phyloP scores from a whole-genome alignment of 2,888 invertebrate genomes.

The Agrenia bidenticulata region DNA sequence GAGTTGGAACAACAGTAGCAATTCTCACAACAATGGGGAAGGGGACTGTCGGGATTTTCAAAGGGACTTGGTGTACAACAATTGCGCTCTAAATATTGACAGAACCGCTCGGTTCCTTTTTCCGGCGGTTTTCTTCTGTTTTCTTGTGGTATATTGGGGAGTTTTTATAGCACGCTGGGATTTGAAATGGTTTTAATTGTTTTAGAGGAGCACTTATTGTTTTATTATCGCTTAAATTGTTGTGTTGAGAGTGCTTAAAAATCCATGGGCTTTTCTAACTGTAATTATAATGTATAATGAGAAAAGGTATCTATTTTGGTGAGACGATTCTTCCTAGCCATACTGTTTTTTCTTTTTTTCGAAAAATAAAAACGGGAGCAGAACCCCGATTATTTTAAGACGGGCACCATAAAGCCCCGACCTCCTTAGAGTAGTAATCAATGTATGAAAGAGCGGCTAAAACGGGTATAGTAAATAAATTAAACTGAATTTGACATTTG shows the following conservation, averaged over 20 bases:
- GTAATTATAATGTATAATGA: not conserved
- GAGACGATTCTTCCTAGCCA: too few relatives aligned
- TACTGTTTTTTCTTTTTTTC: too few relatives aligned
- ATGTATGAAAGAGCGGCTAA: constrained; percentile 19
- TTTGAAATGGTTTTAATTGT: too few relatives aligned
- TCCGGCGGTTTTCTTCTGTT: not conserved
- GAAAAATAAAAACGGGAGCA: too few relatives aligned
- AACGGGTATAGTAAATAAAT: too few relatives aligned
- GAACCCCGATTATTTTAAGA: too few relatives aligned
- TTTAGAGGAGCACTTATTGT: too few relatives aligned
- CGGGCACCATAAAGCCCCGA: constrained; percentile 24
- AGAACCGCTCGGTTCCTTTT: not conserved
- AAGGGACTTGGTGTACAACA: not conserved
- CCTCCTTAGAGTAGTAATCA: constrained; percentile 20
- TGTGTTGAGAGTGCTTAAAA: too few relatives aligned
- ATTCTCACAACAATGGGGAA: not conserved
- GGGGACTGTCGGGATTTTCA: not conserved
- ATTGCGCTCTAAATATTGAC: not conserved
- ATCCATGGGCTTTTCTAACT: not conserved
- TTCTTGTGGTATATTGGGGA: not conserved
- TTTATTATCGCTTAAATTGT: too few relatives aligned
- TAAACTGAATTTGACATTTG: not conserved
- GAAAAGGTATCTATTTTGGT: too few relatives aligned
- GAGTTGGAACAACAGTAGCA: not conserved
- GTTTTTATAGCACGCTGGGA: not conserved